Evolutionary conservation across 1,140 invertebrate species (phyloP).

Genomic region (Leptonema lineaticorne): DNA sequence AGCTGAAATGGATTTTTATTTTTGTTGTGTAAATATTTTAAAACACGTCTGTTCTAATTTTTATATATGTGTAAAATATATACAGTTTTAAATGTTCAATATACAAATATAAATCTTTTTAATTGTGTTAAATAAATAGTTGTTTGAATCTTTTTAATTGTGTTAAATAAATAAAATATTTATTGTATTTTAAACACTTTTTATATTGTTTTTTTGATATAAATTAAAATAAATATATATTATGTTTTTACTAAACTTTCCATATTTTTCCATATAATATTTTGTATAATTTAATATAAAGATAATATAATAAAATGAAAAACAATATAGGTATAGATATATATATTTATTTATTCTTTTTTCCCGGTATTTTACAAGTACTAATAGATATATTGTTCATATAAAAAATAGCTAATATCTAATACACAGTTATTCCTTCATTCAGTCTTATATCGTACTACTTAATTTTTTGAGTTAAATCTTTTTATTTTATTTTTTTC

Average conservation of each 20-base stretch:
- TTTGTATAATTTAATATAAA: not conserved
- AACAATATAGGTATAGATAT: not conserved
- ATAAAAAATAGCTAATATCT: slow-evolving; percentile 18
- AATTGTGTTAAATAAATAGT: too few species aligned
- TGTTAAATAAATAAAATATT: too few species aligned
- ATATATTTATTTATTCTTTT: not conserved
- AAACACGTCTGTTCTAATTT: too few species aligned
- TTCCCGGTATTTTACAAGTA: slow-evolving; percentile 19
- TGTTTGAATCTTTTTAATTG: too few species aligned
- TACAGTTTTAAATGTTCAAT: not conserved
- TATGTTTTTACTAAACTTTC: too few species aligned
- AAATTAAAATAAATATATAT: too few species aligned
- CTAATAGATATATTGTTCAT: slow-evolving; percentile 23
- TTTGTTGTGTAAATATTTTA: too few species aligned
- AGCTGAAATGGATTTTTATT: not conserved
- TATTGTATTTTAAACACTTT: too few species aligned
- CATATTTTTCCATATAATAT: too few species aligned
- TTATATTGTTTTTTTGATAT: too few species aligned
- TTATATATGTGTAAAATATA: too few species aligned
- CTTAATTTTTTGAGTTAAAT: slow-evolving; percentile 18
- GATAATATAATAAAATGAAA: not conserved
- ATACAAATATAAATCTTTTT: not conserved
- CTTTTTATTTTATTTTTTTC: too few species aligned
- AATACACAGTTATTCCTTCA: slow-evolving; percentile 26
- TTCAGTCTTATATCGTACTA: slow-evolving; percentile 23